phyloP scores from a whole-genome alignment of 2,888 invertebrate species.

The Masnerella sp. region DNA sequence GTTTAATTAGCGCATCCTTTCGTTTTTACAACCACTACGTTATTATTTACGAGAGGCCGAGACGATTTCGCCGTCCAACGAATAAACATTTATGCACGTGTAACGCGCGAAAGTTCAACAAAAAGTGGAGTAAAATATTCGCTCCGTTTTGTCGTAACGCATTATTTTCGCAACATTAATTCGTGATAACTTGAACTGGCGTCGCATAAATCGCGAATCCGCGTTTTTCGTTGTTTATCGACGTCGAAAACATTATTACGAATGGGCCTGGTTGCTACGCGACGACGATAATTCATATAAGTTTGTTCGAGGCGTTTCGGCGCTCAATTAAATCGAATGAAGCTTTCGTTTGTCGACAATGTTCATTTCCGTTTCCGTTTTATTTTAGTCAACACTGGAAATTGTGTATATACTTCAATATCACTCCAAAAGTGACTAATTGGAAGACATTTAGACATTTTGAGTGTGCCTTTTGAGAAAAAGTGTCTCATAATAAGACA shows the following conservation, averaged over 20 bases:
- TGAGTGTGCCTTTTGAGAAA: too few relatives aligned
- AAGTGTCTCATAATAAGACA: too few relatives aligned
- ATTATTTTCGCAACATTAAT: conserved; percentile 3
- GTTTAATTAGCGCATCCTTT: too few relatives aligned
- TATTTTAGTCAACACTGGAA: too few relatives aligned
- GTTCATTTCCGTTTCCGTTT: too few relatives aligned
- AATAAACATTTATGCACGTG: neutral
- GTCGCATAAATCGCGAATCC: neutral
- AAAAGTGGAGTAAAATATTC: neutral
- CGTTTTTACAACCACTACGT: too few relatives aligned
- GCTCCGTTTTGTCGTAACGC: neutral
- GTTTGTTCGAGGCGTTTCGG: neutral
- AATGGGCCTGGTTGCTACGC: neutral
- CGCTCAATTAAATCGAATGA: neutral
- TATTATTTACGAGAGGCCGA: neutral
- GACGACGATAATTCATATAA: conserved; percentile 1
- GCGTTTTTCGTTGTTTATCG: conserved; percentile 1
- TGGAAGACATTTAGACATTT: too few relatives aligned
- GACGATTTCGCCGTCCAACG: neutral
- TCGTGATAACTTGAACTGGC: neutral
- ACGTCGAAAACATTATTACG: neutral
- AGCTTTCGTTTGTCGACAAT: neutral
- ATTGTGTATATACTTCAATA: too few relatives aligned
- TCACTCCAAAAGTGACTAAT: too few relatives aligned
- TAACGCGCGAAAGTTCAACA: neutral